A percentile compares a stretch with the other conserved stretches of the same genome.
Conservation (phyloP, 2,888 invertebrate genomes). For the Polydesmus complanatus region DNA sequence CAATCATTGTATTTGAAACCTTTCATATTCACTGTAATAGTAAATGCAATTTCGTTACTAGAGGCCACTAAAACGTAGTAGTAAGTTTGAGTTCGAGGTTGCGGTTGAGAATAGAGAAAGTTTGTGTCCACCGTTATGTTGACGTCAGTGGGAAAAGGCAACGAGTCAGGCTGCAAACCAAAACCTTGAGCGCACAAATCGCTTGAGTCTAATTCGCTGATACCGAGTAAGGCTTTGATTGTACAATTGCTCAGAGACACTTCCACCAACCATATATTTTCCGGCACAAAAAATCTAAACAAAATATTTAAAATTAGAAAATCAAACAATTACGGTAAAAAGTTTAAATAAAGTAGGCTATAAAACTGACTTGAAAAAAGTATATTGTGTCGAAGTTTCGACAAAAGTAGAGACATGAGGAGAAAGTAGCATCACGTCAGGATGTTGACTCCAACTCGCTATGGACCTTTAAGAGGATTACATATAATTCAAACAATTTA, state of each 20-base stretch:
- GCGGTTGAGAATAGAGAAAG: constrained; percentile 31
- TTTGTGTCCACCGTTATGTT: constrained; percentile 29
- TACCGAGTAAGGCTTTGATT: constrained; percentile 21
- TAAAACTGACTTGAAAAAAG: constrained; percentile 36
- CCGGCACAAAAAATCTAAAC: constrained; percentile 36
- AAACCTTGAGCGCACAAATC: constrained; percentile 33
- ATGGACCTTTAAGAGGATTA: too few relatives aligned
- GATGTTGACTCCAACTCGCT: constrained; percentile 36
- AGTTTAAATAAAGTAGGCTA: neutral
- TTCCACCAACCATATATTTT: constrained; percentile 34
- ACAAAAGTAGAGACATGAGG: constrained; percentile 30
- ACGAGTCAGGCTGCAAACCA: constrained; percentile 30
- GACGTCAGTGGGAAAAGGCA: constrained; percentile 29
- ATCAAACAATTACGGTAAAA: neutral
- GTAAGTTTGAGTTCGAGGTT: constrained; percentile 36
- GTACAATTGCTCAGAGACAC: constrained; percentile 34
- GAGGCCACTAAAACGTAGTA: constrained; percentile 37
- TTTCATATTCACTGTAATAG: constrained; percentile 30
- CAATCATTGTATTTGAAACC: too few relatives aligned
- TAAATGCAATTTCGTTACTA: constrained; percentile 33
- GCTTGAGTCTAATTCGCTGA: neutral
- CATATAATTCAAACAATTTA: too few relatives aligned
- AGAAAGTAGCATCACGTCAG: constrained; percentile 33
- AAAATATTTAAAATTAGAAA: neutral
- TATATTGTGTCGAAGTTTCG: constrained; percentile 31